These are phyloP conservation scores for Manis pentadactyla DNA, from an alignment of 2,797 vertebrate species.

Conservation along the genomic window DNA sequence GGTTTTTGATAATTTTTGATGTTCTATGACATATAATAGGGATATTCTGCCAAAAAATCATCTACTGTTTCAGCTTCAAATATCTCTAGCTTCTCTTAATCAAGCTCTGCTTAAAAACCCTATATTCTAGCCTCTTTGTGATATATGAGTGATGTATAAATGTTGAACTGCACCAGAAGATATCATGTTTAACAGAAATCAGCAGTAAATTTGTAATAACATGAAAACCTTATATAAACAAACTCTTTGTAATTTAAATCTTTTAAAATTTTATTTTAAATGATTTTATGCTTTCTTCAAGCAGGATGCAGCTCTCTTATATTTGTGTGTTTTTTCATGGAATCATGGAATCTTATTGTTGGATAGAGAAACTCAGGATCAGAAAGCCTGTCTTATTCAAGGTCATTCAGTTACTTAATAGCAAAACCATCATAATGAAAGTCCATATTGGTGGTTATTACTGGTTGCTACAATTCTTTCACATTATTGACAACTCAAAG, in stretches of 20 bases:
- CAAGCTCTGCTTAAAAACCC: neutral
- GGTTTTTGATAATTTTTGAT: neutral
- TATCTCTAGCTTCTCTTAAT: neutral
- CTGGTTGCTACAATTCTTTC: constrained; percentile 57
- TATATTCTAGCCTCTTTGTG: neutral
- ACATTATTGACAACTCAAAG: constrained; percentile 56
- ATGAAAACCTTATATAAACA: neutral
- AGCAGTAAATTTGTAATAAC: neutral
- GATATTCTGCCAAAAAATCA: neutral
- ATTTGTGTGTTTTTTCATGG: neutral
- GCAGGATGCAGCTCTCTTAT: neutral
- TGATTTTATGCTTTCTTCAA: neutral
- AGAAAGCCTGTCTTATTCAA: neutral
- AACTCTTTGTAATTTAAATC: neutral
- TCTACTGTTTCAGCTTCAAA: neutral
- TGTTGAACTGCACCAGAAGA: neutral
- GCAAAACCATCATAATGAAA: neutral
- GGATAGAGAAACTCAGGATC: neutral
- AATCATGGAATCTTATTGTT: neutral
- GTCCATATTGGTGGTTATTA: neutral
- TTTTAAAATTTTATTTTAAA: neutral
- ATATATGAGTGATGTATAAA: neutral
- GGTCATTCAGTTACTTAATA: constrained; percentile 40
- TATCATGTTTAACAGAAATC: neutral
- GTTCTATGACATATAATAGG: neutral